Conservation (phyloP, 1,140 invertebrate genomes). For the Magallana ariakensis region DNA sequence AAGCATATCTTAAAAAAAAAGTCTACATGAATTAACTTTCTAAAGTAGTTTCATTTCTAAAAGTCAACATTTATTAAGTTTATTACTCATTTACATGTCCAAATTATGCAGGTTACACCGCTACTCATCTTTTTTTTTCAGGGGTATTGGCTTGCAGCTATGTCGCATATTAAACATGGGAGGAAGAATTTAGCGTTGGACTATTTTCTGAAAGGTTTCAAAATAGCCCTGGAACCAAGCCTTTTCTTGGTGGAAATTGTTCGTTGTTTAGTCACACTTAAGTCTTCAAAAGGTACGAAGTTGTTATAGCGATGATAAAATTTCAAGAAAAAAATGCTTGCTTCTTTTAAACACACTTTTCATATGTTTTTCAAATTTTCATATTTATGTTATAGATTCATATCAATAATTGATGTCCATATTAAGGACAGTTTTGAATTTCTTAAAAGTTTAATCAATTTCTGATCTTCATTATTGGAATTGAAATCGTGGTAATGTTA, state of each 20-base stretch:
- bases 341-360: too few species aligned
- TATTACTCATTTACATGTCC: not conserved
- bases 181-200: not conserved
- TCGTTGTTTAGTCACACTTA: not conserved
- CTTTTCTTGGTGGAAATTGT: not conserved
- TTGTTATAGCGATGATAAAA: too few species aligned
- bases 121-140: not conserved
- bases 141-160: not conserved
- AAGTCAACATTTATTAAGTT: not conserved
- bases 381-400: too few species aligned
- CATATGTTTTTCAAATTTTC: too few species aligned
- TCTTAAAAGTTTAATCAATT: too few species aligned
- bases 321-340: too few species aligned
- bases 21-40: too few species aligned
- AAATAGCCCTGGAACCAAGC: not conserved
- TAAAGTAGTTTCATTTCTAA: not conserved
- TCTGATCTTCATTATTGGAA: too few species aligned
- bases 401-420: too few species aligned
- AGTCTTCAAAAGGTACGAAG: not conserved
- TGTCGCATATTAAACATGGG: not conserved
- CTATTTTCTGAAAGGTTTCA: not conserved
- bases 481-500: too few species aligned
- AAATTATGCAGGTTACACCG: not conserved
- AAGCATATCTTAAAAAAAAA: too few species aligned
- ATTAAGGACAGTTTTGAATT: too few species aligned